Base-by-base conservation (phyloP, 2,113 vertebrate species). In the Sinosuthora webbiana region DNA sequence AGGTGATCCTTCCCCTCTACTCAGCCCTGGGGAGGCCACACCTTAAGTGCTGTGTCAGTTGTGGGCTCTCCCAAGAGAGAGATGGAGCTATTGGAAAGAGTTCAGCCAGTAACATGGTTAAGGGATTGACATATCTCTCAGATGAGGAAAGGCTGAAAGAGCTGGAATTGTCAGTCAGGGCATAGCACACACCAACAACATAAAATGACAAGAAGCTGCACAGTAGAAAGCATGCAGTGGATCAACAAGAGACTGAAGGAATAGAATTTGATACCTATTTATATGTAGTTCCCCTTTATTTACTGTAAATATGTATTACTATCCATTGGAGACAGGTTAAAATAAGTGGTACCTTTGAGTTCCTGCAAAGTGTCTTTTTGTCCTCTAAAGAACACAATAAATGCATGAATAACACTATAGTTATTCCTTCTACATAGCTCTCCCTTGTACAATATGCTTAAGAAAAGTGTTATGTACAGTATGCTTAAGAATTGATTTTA, bases 101-200 rank as follows among this genome's bases (percentile, higher is more conserved):
- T 27, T 28, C 42, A 78, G 35, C 25, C 39, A 68, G 10, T 16
- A 39, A 56, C 8, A 10, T 42, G 33, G 17, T 14, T 49, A 45
- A 45, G 17, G 57, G 39, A 35, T 5, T 30, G 27, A 42, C 11
- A 37, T 10, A 47, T 20, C 8, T 39, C 17, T 77, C 19, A 11
- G 11, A 35, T 22, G 30, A 65, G 15, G 5, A 56, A 69, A 65
- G 21, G 25, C 15, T 56, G 30, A 27, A 19, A 59, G 30, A 73
- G 19, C 18, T 44, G 21, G 12, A 35, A 52, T 20, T 37, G 41
- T 41, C 21, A 57, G 17, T 71, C 42, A 83, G 22, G 8, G 11
- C 30, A 52, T 0, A 59, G 7, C 4, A 35, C 4, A n/a, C 11
- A 44, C 10, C 0, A 70, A 27, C 12, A 39, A 22, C 6, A 10